These are phyloP conservation scores for Odobenus rosmarus DNA, from an alignment of 2,113 vertebrate genomes.

Conservation along the genomic window DNA sequence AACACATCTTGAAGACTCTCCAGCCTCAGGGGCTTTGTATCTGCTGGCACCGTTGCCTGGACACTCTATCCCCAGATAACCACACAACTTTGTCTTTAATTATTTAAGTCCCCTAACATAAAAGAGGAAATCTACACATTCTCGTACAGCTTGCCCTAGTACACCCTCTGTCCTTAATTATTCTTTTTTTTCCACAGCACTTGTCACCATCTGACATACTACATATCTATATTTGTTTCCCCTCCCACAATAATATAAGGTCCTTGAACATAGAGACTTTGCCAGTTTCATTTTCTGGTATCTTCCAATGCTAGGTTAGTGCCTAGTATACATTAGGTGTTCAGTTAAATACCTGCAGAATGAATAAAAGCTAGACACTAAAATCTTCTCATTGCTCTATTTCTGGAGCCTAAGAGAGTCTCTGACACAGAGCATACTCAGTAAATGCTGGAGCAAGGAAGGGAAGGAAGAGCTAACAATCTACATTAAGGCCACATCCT, in stretches of 20 bases:
- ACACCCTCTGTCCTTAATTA: neutral
- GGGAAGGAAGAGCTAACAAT: neutral
- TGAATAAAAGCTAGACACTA: constrained; percentile 35
- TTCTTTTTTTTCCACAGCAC: neutral
- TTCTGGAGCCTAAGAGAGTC: neutral
- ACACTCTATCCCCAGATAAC: neutral
- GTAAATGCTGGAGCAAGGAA: neutral
- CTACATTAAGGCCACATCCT: neutral
- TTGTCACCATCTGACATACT: neutral
- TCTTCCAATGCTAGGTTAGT: neutral
- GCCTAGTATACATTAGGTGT: neutral
- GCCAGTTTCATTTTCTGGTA: constrained; percentile 29
- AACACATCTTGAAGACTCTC: neutral
- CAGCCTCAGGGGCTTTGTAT: neutral
- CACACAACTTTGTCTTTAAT: neutral
- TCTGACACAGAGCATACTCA: neutral
- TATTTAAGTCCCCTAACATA: neutral
- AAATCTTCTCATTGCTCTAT: neutral
- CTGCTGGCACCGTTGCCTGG: neutral
- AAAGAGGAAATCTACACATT: neutral
- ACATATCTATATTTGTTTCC: neutral
- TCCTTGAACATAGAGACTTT: neutral
- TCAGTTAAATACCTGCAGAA: neutral
- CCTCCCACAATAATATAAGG: neutral
- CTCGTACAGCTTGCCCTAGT: neutral